phyloP scores from a whole-genome alignment of 2,113 vertebrate species.

The Carassius gibelio region DNA sequence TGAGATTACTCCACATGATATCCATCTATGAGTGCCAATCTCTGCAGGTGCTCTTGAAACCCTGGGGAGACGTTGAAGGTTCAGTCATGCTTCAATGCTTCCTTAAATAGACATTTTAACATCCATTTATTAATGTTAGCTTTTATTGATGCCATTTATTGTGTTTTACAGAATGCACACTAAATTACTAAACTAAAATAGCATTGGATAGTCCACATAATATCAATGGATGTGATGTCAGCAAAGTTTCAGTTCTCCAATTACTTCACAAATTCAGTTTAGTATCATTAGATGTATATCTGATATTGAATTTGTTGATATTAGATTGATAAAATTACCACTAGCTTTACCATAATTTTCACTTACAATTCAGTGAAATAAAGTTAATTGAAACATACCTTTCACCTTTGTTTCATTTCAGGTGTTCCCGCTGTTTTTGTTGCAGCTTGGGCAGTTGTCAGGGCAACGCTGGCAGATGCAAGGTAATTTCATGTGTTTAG shows the following conservation, averaged over 20 bases:
- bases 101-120: background rate
- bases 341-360: no score
- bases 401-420: constrained; percentile 63
- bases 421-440: constrained; percentile 86
- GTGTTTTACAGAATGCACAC: no score
- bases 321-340: no score
- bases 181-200: background rate
- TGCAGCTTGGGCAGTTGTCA: constrained; percentile 82
- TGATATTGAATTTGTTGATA: no score
- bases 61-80: background rate
- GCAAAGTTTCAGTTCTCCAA: no score
- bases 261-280: no score
- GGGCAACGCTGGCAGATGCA: constrained; percentile 80
- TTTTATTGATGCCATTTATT: background rate
- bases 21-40: background rate
- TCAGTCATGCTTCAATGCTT: background rate
- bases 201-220: background rate
- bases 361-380: no score
- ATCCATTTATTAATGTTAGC: background rate
- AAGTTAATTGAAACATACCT: background rate
- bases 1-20: background rate
- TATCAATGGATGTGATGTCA: no score
- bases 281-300: no score
- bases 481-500: constrained; percentile 72
- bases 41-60: background rate